Base-by-base conservation (phyloP, 2,797 vertebrate species). In the Etheostoma nigrum region DNA sequence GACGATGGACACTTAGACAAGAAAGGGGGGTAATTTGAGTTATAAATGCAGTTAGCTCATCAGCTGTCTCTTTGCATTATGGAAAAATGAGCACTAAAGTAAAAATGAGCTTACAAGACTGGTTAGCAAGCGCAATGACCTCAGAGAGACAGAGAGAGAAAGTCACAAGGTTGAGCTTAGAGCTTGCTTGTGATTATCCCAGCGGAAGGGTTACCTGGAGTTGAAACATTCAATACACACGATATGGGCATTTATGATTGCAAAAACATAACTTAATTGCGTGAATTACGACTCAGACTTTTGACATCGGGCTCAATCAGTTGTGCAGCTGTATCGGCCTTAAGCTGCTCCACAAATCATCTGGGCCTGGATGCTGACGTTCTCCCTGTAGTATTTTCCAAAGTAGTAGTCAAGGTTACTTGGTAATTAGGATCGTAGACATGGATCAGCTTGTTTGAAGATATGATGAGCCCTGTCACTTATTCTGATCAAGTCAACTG, bases 321-420 rank as follows among this genome's bases (percentile, higher is more conserved):
- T 86, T 86, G 81, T n/a, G 83, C 93, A 92, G 92, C 91, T 93
- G 93, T 77, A 86, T 85, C 59, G 65, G 88, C 78, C 89, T 85
- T 90, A 87, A 93, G 87, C 90, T 73, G 77, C 79, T 79, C 70
- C 67, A 91, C 89, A 91, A 93, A 94, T 93, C 92, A 92, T 72
- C 64, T 10, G 45, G 51, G 76, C 55, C 76, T 57, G 71, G 54
- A 80, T 71, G 72, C 85, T 79, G 87, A 85, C 67, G 45, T 76
- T 87, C 83, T 78, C 63, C 78, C 80, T 33, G 70, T 65, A 81
- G 79, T 81, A 81, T 90, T 91, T 89, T 82, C 81, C 84, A 12
- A 45, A 66, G 74, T 75, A 18, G 54, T 79, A 45, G 80, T 89
- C 82, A 52, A 52, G 78, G 72, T 86, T 90, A 86, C 79, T 69